phyloP scores from a whole-genome alignment of 2,797 vertebrate species.

The Eutrigla gurnardus region DNA sequence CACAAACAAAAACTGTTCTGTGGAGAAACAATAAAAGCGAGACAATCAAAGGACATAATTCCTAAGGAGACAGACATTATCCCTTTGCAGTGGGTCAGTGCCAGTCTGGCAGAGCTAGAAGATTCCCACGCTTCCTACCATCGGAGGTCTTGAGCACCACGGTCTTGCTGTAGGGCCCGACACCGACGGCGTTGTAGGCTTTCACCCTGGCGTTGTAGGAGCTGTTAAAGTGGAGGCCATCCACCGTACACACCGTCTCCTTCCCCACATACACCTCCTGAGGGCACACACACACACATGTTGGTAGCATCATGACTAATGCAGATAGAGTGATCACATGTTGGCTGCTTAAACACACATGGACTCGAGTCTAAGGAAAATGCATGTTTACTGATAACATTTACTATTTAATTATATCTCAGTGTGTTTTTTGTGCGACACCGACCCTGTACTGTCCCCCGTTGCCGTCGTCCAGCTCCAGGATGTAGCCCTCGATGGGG shows the following conservation, averaged over 20 bases:
- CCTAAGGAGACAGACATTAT: neutral
- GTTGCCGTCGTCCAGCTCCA: conserved; percentile 97
- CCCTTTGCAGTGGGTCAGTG: neutral
- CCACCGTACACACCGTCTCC: conserved; percentile 97
- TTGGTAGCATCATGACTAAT: conserved; percentile 4
- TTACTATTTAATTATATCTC: neutral
- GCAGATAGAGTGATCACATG: conserved; percentile 9
- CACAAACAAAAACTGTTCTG: neutral
- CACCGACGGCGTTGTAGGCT: conserved; percentile 92
- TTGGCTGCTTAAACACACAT: neutral
- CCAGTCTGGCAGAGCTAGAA: neutral
- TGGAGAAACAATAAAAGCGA: neutral
- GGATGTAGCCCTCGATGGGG: conserved; percentile 94
- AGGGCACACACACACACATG: conserved; percentile 21
- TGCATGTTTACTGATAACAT: conserved; percentile 15
- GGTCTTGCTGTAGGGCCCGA: conserved; percentile 97
- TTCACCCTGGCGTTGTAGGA: conserved; percentile 97
- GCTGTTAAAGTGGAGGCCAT: conserved; percentile 98
- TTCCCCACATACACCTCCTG: conserved; percentile 98
- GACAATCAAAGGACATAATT: neutral
- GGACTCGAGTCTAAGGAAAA: conserved; percentile 6
- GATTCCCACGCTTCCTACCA: conserved; percentile 81
- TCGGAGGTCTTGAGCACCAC: conserved; percentile 96
- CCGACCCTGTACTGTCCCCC: conserved; percentile 96
- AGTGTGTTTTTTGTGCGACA: neutral